These are phyloP conservation scores for Sebastes steindachneri DNA, from an alignment of 2,797 vertebrate genomes.

Conservation along the genomic window DNA sequence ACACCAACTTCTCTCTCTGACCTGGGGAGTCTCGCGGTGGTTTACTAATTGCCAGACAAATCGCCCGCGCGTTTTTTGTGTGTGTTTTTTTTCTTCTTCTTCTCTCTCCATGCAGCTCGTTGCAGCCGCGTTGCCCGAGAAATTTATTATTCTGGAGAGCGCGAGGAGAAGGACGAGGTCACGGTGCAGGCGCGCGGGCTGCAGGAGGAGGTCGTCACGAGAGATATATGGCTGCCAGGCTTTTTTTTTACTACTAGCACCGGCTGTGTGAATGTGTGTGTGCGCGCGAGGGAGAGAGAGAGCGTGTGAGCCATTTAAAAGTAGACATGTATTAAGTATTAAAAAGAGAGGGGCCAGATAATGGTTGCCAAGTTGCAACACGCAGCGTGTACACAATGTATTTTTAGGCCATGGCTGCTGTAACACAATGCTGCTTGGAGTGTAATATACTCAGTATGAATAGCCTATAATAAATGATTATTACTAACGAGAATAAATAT, in stretches of 20 bases:
- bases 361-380: slow-evolving; percentile 53
- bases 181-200: slow-evolving; percentile 66
- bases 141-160: slow-evolving; percentile 81
- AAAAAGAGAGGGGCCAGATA: slow-evolving; percentile 61
- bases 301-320: slow-evolving; percentile 59
- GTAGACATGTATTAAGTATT: slow-evolving; percentile 75
- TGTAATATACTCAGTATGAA: not conserved
- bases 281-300: not conserved
- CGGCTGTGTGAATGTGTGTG: slow-evolving; percentile 1
- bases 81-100: not conserved
- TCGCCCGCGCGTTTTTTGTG: slow-evolving; percentile 52
- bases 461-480: not conserved
- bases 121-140: slow-evolving; percentile 60
- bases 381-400: not conserved
- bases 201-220: slow-evolving; percentile 73
- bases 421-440: not conserved
- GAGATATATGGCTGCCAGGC: slow-evolving; percentile 81
- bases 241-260: slow-evolving; percentile 52
- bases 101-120: slow-evolving; percentile 17
- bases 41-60: slow-evolving; percentile 85
- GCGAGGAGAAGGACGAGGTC: slow-evolving; percentile 76
- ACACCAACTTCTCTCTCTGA: slow-evolving; percentile 31
- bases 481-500: not conserved
- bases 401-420: not conserved
- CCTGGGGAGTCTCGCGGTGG: slow-evolving; percentile 68